phyloP scores from a whole-genome alignment of 92 coral and sea anemone species.

The Galaxea fascicularis region DNA sequence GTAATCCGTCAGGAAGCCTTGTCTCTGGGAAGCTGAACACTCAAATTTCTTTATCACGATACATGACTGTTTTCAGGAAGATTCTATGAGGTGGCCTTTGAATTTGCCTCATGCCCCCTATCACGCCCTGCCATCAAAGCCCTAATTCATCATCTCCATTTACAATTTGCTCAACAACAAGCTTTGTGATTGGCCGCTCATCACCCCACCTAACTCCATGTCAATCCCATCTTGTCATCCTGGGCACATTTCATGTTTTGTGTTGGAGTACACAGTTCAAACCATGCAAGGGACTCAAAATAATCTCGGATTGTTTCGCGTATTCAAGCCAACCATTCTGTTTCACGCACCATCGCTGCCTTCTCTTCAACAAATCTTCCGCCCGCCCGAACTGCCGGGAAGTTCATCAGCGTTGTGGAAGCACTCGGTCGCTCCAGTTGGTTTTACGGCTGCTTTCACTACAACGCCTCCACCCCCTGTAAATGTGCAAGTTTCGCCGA shows the following conservation, averaged over 20 bases:
- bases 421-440: constrained; percentile 69
- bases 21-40: not conserved
- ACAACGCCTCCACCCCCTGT: constrained; percentile 82
- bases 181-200: constrained; percentile 71
- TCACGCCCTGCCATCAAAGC: constrained; percentile 81
- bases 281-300: constrained; percentile 87
- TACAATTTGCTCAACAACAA: constrained; percentile 62
- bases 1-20: constrained; percentile 11
- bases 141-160: constrained; percentile 83
- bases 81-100: constrained; percentile 78
- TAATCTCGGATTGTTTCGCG: constrained; percentile 82
- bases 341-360: constrained; percentile 89
- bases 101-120: constrained; percentile 75
- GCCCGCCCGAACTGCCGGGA: constrained; percentile 65
- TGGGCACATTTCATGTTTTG: constrained; percentile 56
- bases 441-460: constrained; percentile 49
- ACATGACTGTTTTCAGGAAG: constrained; percentile 27
- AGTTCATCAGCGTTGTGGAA: constrained; percentile 74
- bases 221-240: constrained; percentile 67
- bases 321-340: constrained; percentile 89
- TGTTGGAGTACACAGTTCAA: constrained; percentile 59
- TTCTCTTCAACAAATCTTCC: constrained; percentile 70
- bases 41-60: not conserved
- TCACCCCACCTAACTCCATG: constrained; percentile 77
- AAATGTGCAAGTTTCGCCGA: constrained; percentile 54